These are phyloP conservation scores for Leucoptera coffeella DNA, from an alignment of 2,888 invertebrate species.

Conservation along the genomic window DNA sequence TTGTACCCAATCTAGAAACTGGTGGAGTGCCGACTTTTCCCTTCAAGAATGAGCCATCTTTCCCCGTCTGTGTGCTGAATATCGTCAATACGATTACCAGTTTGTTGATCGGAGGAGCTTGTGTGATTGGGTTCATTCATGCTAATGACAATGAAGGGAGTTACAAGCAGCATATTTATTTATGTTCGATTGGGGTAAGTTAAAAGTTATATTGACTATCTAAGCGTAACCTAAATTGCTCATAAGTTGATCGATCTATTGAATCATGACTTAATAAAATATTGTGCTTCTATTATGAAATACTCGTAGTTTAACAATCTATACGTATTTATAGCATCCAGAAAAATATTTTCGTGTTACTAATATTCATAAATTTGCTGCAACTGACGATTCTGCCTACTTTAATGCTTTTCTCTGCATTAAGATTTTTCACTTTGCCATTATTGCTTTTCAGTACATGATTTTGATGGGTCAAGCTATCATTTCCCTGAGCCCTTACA, in stretches of 20 bases:
- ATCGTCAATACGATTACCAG: slow-evolving; percentile 10
- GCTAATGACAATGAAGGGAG: slow-evolving; percentile 6
- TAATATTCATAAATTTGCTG: too few relatives aligned
- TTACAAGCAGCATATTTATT: slow-evolving; percentile 15
- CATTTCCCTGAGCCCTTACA: slow-evolving; percentile 14
- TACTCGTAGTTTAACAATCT: too few relatives aligned
- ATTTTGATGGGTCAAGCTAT: slow-evolving; percentile 23
- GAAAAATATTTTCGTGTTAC: too few relatives aligned
- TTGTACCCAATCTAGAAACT: slow-evolving; percentile 1
- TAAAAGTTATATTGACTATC: too few relatives aligned
- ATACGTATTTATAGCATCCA: too few relatives aligned
- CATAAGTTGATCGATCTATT: too few relatives aligned
- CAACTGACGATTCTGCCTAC: too few relatives aligned
- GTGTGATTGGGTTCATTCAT: slow-evolving; percentile 11
- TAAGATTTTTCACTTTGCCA: too few relatives aligned
- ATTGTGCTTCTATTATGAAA: too few relatives aligned
- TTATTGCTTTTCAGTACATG: slow-evolving; percentile 21
- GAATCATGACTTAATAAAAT: too few relatives aligned
- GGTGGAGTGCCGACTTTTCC: not conserved
- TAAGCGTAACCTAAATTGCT: too few relatives aligned
- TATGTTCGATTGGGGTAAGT: slow-evolving; percentile 25
- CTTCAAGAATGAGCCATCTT: not conserved
- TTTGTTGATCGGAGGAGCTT: slow-evolving; percentile 13
- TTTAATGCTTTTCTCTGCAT: too few relatives aligned
- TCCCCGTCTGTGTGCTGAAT: slow-evolving; percentile 1